phyloP scores from a whole-genome alignment of 2,797 vertebrate species.

The Harpagifer antarcticus region DNA sequence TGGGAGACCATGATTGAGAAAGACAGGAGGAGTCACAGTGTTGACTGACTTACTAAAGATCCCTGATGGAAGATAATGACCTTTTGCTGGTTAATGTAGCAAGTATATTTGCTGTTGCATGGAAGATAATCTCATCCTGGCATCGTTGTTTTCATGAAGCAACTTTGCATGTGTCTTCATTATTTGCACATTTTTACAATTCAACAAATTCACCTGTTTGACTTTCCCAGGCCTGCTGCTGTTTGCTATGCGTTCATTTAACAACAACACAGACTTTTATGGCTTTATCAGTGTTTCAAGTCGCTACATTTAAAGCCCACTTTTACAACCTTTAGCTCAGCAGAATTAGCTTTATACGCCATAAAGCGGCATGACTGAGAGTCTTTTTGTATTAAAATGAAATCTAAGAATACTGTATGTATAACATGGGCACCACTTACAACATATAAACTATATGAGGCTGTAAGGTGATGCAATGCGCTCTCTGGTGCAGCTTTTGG shows the following conservation, averaged over 20 bases:
- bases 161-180: neutral
- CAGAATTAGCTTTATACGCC: neutral
- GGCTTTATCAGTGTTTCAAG: constrained; percentile 6
- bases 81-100: constrained; percentile 30
- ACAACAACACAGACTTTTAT: neutral
- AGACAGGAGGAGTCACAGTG: constrained; percentile 34
- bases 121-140: neutral
- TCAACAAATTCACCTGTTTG: constrained; percentile 2
- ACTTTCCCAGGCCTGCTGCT: neutral
- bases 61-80: constrained; percentile 39
- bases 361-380: constrained; percentile 7
- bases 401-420: constrained; percentile 16
- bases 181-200: neutral
- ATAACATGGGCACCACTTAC: neutral
- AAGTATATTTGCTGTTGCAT: constrained; percentile 14
- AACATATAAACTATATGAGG: constrained; percentile 11
- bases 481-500: constrained; percentile 7
- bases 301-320: neutral
- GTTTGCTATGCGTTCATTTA: constrained; percentile 3
- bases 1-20: constrained; percentile 30
- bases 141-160: constrained; percentile 5
- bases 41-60: constrained; percentile 24
- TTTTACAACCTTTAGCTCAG: constrained; percentile 7
- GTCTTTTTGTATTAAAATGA: constrained; percentile 18
- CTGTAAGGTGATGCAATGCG: constrained; percentile 7